A percentile compares a stretch with the other conserved stretches of the same genome.
These are phyloP conservation scores for Paralichthys olivaceus DNA, from an alignment of 2,113 vertebrate genomes.

Conservation along the genomic window DNA sequence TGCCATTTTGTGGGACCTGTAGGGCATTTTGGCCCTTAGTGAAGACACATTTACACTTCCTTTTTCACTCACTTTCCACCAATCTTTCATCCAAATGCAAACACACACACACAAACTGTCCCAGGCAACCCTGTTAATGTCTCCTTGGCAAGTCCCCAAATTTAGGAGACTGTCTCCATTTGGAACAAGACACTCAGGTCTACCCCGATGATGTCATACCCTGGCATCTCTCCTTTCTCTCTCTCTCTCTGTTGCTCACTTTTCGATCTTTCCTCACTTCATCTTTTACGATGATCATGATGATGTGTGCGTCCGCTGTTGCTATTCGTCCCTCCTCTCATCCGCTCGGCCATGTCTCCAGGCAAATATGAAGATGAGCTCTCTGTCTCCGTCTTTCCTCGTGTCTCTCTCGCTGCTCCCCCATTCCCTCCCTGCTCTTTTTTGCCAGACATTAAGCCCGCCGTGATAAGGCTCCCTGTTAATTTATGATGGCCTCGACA, in stretches of 20 bases:
- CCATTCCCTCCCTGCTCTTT: conserved; percentile 57
- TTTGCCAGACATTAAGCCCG: conserved; percentile 78
- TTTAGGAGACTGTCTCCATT: conserved; percentile 70
- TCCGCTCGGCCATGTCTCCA: conserved; percentile 80
- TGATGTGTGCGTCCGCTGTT: conserved; percentile 73
- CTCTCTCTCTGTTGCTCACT: conserved; percentile 69
- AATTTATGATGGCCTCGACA: conserved; percentile 83
- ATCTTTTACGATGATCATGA: conserved; percentile 73
- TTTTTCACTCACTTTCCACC: conserved; percentile 32
- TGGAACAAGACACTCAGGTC: conserved; percentile 74
- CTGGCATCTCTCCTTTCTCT: conserved; percentile 67
- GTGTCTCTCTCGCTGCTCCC: conserved; percentile 51
- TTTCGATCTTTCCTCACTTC: conserved; percentile 75
- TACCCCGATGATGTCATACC: conserved; percentile 80
- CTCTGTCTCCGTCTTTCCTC: conserved; percentile 60
- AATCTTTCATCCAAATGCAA: conserved; percentile 44
- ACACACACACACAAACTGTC: conserved; percentile 48
- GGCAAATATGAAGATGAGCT: conserved; percentile 84
- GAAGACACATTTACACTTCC: conserved; percentile 32
- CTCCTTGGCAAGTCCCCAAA: conserved; percentile 73
- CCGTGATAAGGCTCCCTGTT: conserved; percentile 74
- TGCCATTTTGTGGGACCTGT: conserved; percentile 1
- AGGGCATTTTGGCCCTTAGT: conserved; percentile 4
- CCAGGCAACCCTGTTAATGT: conserved; percentile 67
- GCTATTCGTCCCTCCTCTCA: conserved; percentile 76